Base-by-base conservation (phyloP, 2,888 invertebrate genomes). In the Drosophila seclusa region DNA sequence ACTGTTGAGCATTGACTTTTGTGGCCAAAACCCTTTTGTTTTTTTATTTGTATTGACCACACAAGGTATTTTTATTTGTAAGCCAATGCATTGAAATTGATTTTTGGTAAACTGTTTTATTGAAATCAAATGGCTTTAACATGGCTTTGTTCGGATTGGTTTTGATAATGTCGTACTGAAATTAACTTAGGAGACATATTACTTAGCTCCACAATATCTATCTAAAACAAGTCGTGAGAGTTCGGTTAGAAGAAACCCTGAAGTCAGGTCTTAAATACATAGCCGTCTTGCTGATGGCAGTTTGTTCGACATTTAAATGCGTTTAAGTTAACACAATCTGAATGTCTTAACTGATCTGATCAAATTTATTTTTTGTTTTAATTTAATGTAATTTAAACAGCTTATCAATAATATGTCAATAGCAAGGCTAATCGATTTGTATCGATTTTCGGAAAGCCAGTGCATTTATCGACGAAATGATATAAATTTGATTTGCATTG, bases 1-100 rank as follows among this genome's bases (percentile, higher is more conserved):
- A 66, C 62, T 45, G 38, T 59, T 79, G 68, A 71, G 62, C 70
- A 67, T 68, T 61, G 72, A 55, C 45, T 62, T 66, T 73, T 67
- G 42, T 67, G 54, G 31, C 61, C 31, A 48, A 63, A 63, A 34
- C 36, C 48, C 27, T 53, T 53, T 3, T 45, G 4, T 11, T 42
- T 45, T 45, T 45, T 27, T 13, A 21, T 36, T 53, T n/a, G 42
- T 32, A 16, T 40, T 36, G 40, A 8, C 70, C 61, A 71, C 55
- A 70, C 31, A 60, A 24, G 27, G 45, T 49, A 16, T 38, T 42
- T 58, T 38, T 24, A 57, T 63, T 2, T 2, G 21, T 16, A 32
- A 34, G 32, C 34, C 31, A 36, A 13, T 18, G 24, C 34, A 34
- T 62, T 34, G 7, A 62, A 62, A 42, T 36, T 34, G 45, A 13